Evolutionary conservation across 2,113 vertebrate genomes (phyloP), one percentile per base, ranked within the genome.

Genomic region (Megatriorchis doriae): DNA sequence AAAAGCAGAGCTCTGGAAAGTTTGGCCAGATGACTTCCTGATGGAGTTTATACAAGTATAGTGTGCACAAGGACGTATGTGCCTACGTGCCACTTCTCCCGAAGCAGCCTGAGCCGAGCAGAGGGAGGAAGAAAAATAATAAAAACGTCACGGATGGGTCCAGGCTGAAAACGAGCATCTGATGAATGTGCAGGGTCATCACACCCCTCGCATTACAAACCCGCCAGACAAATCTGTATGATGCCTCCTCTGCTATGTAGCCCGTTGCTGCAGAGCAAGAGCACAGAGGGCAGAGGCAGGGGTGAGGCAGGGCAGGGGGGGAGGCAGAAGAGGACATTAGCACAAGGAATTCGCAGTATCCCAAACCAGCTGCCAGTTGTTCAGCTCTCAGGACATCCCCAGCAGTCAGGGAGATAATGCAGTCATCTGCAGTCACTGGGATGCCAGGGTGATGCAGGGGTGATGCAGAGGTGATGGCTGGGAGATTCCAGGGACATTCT

Each of bases 1-100:
- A 98, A 97, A 94, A 83, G 94, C 79, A 70, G 79, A 74, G 90
- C 91, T 85, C 90, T 96, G 96, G 95, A 96, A 97, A 97, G 93
- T 95, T 95, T 96, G 94, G 90, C 96, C 88, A 84, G 96, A 97
- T 97, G 96, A 97, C 97, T 98, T 97, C 96, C 97, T 97, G 97
- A 96, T 94, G 91, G 92, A 97, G 97, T 98, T 97, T 97, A 97
- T 94, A 95, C 93, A 97, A 98, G 90, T 94, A 38, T 66, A 93
- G 93, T 82, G 93, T 95, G 95, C 22, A 4, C 90, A 97, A 94
- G 94, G 96, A 93, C 80, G 45, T 96, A 8, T 95, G 93, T 96
- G 97, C 93, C 97, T 98, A 98, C 96, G 96, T 98, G 97, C 97
- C 95, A 93, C 93, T 97, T 92, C 90, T 94, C 97, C 96, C 93